Percentiles rank a stretch among this genome's conserved stretches.
Evolutionary conservation across 2,113 vertebrate genomes (phyloP).

Genomic region (Galemys pyrenaicus): DNA sequence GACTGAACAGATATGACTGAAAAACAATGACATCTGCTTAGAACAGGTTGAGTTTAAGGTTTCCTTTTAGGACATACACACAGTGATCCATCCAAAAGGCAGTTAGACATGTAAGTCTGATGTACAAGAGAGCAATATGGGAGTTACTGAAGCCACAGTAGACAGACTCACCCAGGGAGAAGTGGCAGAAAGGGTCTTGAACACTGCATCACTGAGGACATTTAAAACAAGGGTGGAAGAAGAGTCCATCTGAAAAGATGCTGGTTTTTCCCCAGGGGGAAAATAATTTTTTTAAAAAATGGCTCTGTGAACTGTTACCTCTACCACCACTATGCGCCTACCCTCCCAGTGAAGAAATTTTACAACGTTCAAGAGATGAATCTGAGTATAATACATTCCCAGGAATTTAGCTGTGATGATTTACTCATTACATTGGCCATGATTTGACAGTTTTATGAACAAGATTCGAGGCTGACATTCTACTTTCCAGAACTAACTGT

Average conservation of each 20-base stretch:
- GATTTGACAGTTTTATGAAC: background rate
- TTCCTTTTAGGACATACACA: background rate
- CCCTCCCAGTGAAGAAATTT: background rate
- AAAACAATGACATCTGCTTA: background rate
- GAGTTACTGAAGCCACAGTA: background rate
- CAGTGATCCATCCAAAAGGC: background rate
- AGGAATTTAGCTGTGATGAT: background rate
- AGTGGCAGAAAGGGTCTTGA: background rate
- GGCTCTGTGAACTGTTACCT: background rate
- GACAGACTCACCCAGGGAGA: background rate
- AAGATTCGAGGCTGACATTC: background rate
- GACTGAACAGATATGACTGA: background rate
- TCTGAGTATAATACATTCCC: background rate
- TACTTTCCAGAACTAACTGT: constrained; percentile 13
- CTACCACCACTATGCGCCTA: background rate
- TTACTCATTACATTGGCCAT: background rate
- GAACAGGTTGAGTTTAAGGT: background rate
- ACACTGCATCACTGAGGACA: background rate
- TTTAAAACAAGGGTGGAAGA: background rate
- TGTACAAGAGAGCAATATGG: background rate
- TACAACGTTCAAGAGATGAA: background rate
- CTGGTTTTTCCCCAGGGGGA: background rate
- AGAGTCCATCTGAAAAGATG: background rate
- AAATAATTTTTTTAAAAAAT: background rate
- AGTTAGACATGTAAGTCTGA: background rate